Evolutionary conservation across 2,888 invertebrate species (phyloP).

Genomic region (Nephrotoma appendiculata): DNA sequence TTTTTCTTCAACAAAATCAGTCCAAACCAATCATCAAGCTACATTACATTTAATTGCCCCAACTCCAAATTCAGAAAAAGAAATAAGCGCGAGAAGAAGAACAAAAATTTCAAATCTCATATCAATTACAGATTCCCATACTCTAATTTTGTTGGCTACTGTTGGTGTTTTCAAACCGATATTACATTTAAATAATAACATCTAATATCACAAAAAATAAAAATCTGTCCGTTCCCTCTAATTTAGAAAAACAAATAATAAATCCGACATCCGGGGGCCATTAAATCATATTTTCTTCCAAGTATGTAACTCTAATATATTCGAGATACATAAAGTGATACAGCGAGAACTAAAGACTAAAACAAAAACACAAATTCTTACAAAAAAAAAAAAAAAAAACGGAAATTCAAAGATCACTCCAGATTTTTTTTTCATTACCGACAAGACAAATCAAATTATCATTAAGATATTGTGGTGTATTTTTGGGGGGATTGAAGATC

Average conservation of each 20-base stretch:
- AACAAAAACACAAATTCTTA: not conserved
- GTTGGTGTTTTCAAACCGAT: not conserved
- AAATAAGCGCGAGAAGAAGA: not conserved
- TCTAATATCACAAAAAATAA: not conserved
- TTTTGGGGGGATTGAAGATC: not conserved
- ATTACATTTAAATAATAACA: not conserved
- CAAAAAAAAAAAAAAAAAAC: not conserved
- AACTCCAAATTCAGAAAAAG: not conserved
- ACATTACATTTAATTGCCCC: not conserved
- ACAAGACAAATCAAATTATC: not conserved
- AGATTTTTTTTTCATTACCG: not conserved
- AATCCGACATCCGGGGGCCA: conserved; percentile 1
- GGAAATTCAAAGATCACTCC: conserved; percentile 4
- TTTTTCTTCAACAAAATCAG: not conserved
- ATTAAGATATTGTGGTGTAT: not conserved
- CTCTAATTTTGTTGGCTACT: not conserved
- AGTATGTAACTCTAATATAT: not conserved
- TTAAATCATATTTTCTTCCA: not conserved
- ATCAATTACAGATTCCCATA: not conserved
- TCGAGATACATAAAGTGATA: not conserved
- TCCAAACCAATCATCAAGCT: not conserved
- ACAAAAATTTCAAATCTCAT: not conserved
- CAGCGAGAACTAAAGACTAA: not conserved
- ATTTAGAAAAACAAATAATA: not conserved
- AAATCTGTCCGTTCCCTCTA: not conserved